Base-by-base conservation (phyloP, 2,113 vertebrate genomes). In the Phyllopteryx taeniolatus region DNA sequence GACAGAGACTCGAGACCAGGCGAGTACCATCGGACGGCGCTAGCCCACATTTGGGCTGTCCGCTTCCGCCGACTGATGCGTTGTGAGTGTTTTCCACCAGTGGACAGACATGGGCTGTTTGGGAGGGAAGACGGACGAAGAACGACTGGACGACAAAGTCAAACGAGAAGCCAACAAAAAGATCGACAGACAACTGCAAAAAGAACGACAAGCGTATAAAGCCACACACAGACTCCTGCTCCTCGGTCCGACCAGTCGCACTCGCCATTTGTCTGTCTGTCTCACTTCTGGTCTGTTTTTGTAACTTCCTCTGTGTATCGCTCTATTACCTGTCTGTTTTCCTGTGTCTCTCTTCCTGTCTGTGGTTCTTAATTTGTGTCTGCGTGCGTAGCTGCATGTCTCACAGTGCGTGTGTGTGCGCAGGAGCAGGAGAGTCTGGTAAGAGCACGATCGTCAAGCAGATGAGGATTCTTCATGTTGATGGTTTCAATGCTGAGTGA, bases 391-490 rank as follows among this genome's bases (percentile, higher is more conserved):
- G 46, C 12, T 11, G 13, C 46, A 4, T 47, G 47, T 49, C 47
- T 49, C 46, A 47, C 46, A 4, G 9, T 22, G 43, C 47, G 31
- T 20, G 4, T 51, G 43, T 49, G 49, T 13, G 12, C 1, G 73
- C 42, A 99, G 97, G 98, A 79, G 98, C 97, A 77, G 96, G 98
- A 76, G 98, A 99, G 89, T 99, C 97, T 43, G 98, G 97, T 86
- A 99, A 99, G 91, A 99, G 98, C 90, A 99, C 98, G 12, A 98
- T 99, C 66, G 98, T 99, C 83, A 99, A 99, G 89, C 98, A 99
- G 86, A 99, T 99, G 98, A 93, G 93, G 92, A 99, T 99, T 88
- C 94, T 99, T 80, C 98, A 99, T 65, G 96, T 99, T 59, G 96
- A 99, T 71, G 97, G 98, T 82, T 99, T 99, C 90, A 97, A 98